phyloP scores from a whole-genome alignment of 2,888 invertebrate species.

The Drosophila planitibia region DNA sequence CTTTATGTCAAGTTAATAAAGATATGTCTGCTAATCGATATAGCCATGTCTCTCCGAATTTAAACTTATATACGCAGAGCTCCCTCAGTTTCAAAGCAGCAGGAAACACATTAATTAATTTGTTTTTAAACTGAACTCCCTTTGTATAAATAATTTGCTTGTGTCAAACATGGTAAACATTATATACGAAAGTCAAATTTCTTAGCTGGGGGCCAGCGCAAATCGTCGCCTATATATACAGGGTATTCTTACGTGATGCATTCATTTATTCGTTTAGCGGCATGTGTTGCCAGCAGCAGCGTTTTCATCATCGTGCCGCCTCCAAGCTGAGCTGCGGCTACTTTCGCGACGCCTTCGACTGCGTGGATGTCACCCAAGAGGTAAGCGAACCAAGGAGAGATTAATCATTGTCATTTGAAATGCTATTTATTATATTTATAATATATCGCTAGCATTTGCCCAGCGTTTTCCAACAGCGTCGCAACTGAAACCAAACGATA shows the following conservation, averaged over 20 bases:
- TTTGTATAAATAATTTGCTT: background rate
- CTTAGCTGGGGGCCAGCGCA: background rate
- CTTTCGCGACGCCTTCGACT: conserved; percentile 94
- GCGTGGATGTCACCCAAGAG: conserved; percentile 87
- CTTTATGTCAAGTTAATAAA: background rate
- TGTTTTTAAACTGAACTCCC: background rate
- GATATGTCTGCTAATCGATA: background rate
- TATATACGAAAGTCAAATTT: background rate
- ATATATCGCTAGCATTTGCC: conserved; percentile 44
- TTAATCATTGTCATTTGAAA: background rate
- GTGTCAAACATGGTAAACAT: background rate
- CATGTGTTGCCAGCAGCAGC: conserved; percentile 94
- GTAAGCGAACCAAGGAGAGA: conserved; percentile 29
- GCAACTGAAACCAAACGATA: conserved; percentile 40
- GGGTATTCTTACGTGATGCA: background rate
- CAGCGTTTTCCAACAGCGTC: conserved; percentile 61
- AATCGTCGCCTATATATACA: background rate
- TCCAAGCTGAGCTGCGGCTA: conserved; percentile 96
- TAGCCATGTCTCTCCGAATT: background rate
- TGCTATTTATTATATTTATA: background rate
- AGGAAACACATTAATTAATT: background rate
- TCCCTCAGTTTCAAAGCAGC: background rate
- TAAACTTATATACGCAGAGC: background rate
- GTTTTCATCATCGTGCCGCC: conserved; percentile 92
- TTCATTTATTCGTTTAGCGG: conserved; percentile 87